phyloP scores from a whole-genome alignment of 1,140 invertebrate genomes.

The Grapholita molesta region DNA sequence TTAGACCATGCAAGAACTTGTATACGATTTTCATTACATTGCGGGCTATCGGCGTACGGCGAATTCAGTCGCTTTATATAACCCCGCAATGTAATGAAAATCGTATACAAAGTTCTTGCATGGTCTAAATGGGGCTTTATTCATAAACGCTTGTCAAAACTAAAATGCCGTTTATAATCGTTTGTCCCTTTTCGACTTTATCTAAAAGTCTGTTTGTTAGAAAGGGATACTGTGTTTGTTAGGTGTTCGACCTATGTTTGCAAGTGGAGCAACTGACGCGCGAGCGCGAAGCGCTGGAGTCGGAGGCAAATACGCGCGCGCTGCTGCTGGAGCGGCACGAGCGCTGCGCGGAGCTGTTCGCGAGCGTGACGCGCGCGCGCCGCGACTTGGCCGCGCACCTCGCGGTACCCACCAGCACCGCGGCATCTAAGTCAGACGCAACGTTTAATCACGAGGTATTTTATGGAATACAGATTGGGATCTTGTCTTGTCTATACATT shows the following conservation, averaged over 20 bases:
- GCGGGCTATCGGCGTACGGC: too few species aligned
- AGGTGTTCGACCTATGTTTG: constrained; percentile 60
- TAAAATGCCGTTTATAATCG: too few species aligned
- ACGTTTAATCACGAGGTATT: neutral
- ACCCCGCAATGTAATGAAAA: too few species aligned
- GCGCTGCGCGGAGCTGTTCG: constrained; percentile 58
- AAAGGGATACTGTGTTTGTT: neutral
- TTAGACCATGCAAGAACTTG: too few species aligned
- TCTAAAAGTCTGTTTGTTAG: too few species aligned
- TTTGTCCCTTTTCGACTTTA: too few species aligned
- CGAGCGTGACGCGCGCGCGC: constrained; percentile 46
- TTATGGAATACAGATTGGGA: neutral
- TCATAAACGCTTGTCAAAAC: too few species aligned
- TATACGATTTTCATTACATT: too few species aligned
- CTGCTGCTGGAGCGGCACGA: constrained; percentile 66
- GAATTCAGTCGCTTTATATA: too few species aligned
- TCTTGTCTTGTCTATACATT: too few species aligned
- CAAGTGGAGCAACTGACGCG: constrained; percentile 58
- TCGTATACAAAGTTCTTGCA: too few species aligned
- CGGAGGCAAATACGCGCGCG: constrained; percentile 55
- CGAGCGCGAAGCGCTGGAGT: constrained; percentile 52
- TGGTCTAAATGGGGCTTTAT: too few species aligned
- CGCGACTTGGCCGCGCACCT: constrained; percentile 44
- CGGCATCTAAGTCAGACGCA: constrained; percentile 1
- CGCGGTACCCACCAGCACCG: constrained; percentile 24